Conservation (phyloP, 1,140 invertebrate genomes). For the Drosophila aff. region DNA sequence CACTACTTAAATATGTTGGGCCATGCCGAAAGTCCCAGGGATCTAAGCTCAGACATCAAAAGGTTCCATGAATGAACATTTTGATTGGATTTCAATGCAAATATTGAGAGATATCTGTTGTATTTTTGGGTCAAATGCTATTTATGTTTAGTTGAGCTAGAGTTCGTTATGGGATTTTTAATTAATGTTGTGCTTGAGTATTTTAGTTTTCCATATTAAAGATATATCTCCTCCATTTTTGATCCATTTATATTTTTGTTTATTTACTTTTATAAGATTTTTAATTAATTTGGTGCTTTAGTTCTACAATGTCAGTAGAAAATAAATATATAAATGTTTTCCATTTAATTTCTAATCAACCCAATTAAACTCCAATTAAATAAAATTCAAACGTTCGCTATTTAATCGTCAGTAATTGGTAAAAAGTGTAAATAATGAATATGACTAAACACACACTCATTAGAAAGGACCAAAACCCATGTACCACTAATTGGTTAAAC, state of each 20-base stretch:
- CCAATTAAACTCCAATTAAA: background rate
- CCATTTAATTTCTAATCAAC: background rate
- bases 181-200: background rate
- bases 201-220: background rate
- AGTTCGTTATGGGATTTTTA: no score
- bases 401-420: background rate
- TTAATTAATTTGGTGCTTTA: no score
- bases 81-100: constrained; percentile 28
- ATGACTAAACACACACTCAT: constrained; percentile 15
- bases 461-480: constrained; percentile 7
- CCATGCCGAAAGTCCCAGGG: background rate
- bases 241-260: no score
- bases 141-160: background rate
- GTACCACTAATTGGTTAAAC: constrained; percentile 24
- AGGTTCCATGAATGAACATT: constrained; percentile 4
- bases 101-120: background rate
- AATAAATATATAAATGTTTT: background rate
- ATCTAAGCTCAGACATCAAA: constrained; percentile 20
- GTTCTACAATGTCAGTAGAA: no score
- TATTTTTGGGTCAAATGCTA: background rate
- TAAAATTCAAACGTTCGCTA: background rate
- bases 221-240: no score
- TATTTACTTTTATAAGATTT: no score
- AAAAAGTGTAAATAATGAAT: constrained; percentile 12
- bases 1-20: constrained; percentile 45